phyloP scores from a whole-genome alignment of 2,888 invertebrate genomes.

The Aplocera efformata region DNA sequence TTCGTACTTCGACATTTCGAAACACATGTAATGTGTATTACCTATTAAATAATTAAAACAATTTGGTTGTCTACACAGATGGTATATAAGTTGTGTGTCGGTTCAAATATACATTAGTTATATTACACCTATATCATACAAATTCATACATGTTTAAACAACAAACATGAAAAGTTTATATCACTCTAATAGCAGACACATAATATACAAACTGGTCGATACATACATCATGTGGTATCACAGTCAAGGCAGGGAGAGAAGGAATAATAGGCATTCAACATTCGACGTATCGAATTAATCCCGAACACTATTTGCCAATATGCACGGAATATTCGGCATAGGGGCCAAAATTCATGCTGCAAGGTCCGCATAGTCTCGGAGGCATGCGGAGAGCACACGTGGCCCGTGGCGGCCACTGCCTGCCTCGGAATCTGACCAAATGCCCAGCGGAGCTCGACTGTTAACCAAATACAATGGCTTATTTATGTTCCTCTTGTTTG shows the following conservation, averaged over 20 bases:
- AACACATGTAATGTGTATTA: too few species aligned
- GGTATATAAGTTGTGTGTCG: too few species aligned
- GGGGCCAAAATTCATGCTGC: slow-evolving; percentile 69
- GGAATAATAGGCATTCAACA: slow-evolving; percentile 45
- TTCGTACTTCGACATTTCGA: too few species aligned
- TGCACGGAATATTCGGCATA: slow-evolving; percentile 72
- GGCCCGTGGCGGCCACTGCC: slow-evolving; percentile 74
- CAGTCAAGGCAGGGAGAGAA: slow-evolving; percentile 23
- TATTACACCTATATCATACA: too few species aligned
- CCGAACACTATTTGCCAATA: slow-evolving; percentile 60
- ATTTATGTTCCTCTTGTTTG: slow-evolving; percentile 61
- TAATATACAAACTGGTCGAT: neutral
- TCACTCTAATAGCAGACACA: too few species aligned
- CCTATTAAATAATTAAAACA: too few species aligned
- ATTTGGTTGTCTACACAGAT: too few species aligned
- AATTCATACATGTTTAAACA: too few species aligned
- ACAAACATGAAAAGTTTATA: too few species aligned
- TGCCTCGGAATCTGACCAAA: slow-evolving; percentile 76
- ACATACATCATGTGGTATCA: slow-evolving; percentile 31
- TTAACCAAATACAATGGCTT: slow-evolving; percentile 71
- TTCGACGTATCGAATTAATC: slow-evolving; percentile 53
- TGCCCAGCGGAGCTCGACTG: slow-evolving; percentile 74
- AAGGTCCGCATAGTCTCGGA: slow-evolving; percentile 65
- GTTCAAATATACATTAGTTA: too few species aligned
- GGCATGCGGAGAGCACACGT: slow-evolving; percentile 77